Evolutionary conservation across 2,888 invertebrate species (phyloP).

Genomic region (Tethea ocularis): DNA sequence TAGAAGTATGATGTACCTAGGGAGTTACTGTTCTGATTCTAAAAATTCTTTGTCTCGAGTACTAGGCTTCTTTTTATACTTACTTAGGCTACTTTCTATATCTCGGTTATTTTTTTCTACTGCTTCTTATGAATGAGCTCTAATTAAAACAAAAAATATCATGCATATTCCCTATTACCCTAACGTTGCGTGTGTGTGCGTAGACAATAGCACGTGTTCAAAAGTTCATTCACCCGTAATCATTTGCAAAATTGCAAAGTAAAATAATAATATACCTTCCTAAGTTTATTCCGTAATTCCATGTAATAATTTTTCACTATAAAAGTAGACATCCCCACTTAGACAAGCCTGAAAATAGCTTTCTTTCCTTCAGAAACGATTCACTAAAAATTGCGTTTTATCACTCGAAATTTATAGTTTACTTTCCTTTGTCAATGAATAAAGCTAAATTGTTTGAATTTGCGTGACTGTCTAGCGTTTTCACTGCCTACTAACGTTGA

Average conservation of each 20-base stretch:
- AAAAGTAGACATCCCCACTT: conserved; percentile 24
- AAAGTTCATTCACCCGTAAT: not conserved
- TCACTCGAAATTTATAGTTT: not conserved
- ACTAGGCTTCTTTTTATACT: too few species aligned
- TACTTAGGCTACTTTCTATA: too few species aligned
- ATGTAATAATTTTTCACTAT: conserved; percentile 31
- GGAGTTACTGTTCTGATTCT: too few species aligned
- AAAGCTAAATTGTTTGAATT: conserved; percentile 6
- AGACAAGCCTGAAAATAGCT: conserved; percentile 9
- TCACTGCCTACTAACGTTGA: conserved; percentile 35
- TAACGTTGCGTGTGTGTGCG: not conserved
- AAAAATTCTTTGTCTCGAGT: too few species aligned
- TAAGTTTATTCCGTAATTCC: conserved; percentile 13
- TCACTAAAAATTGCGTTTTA: conserved; percentile 12
- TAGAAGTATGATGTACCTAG: too few species aligned
- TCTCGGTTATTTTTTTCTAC: too few species aligned
- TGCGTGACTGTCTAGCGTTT: conserved; percentile 30
- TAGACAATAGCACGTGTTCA: not conserved
- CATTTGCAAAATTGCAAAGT: not conserved
- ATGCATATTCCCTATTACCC: not conserved
- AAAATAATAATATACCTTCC: conserved; percentile 25
- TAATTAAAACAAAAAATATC: too few species aligned
- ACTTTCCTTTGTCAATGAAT: conserved; percentile 14
- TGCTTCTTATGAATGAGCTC: too few species aligned
- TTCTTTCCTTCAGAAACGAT: not conserved